These are phyloP conservation scores for Tragulus kanchil DNA, from an alignment of 2,113 vertebrate species.

Conservation along the genomic window DNA sequence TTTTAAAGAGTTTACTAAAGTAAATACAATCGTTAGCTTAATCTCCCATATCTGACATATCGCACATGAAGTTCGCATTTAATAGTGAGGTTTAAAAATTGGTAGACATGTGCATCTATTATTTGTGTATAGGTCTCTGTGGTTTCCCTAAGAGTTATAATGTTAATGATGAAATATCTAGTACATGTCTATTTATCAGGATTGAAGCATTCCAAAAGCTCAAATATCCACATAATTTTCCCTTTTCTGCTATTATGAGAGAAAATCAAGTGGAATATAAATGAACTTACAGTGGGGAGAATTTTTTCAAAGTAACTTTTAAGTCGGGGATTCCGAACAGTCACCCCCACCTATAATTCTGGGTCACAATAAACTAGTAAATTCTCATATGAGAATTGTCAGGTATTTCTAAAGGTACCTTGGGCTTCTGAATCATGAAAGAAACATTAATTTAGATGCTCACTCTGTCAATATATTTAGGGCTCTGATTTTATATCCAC, in stretches of 20 bases:
- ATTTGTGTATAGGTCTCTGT: background rate
- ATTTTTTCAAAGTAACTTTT: background rate
- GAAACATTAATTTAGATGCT: background rate
- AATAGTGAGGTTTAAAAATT: slow-evolving; percentile 49
- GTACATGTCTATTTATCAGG: background rate
- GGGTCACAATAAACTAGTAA: background rate
- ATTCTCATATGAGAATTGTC: background rate
- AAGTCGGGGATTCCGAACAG: background rate
- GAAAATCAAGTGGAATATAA: background rate
- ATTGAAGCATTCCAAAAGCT: background rate
- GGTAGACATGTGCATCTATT: background rate
- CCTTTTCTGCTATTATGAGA: background rate
- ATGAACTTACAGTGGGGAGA: background rate
- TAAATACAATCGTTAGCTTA: slow-evolving; percentile 70
- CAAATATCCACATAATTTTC: background rate
- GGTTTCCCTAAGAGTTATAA: background rate
- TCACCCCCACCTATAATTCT: background rate
- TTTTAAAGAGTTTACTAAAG: slow-evolving; percentile 62
- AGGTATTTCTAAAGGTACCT: background rate
- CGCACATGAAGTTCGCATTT: slow-evolving; percentile 61
- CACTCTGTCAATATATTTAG: background rate
- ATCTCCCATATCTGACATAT: slow-evolving; percentile 23
- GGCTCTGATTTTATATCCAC: background rate
- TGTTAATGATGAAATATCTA: background rate
- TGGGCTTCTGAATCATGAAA: background rate